Evolutionary conservation across 1,140 invertebrate species (phyloP).

Genomic region (Drosophila orena): DNA sequence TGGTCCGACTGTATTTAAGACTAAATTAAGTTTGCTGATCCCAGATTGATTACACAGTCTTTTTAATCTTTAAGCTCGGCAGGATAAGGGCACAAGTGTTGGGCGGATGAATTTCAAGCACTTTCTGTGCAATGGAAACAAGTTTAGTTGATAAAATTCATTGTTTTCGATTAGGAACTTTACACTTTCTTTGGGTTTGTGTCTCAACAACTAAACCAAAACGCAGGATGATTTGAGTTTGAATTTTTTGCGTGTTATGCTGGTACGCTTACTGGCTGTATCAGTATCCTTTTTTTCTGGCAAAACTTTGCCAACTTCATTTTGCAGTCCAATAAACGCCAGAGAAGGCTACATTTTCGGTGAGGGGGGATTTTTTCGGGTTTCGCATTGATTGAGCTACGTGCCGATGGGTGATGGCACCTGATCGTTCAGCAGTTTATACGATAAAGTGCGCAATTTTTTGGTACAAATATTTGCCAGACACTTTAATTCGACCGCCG

Average conservation of each 20-base stretch:
- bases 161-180: neutral
- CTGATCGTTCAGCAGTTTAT: conserved; percentile 4
- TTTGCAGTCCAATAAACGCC: conserved; percentile 55
- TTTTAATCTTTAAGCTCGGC: neutral
- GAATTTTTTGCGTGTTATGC: neutral
- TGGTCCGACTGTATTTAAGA: conserved; percentile 13
- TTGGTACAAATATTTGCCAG: conserved; percentile 64
- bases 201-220: neutral
- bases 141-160: neutral
- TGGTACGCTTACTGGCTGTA: neutral
- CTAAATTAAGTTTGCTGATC: conserved; percentile 30
- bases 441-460: conserved; percentile 35
- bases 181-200: neutral
- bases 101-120: neutral
- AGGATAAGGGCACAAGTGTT: neutral
- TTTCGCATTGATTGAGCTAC: conserved; percentile 62
- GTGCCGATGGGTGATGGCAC: conserved; percentile 53
- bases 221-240: neutral
- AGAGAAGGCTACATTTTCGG: neutral
- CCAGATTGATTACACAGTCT: conserved; percentile 15
- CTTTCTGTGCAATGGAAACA: neutral
- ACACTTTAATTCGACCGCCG: conserved; percentile 62
- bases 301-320: conserved; percentile 33
- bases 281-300: neutral
- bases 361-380: conserved; percentile 6